These are phyloP conservation scores for Prunella fulvescens DNA, from an alignment of 2,113 vertebrate species.

Conservation along the genomic window DNA sequence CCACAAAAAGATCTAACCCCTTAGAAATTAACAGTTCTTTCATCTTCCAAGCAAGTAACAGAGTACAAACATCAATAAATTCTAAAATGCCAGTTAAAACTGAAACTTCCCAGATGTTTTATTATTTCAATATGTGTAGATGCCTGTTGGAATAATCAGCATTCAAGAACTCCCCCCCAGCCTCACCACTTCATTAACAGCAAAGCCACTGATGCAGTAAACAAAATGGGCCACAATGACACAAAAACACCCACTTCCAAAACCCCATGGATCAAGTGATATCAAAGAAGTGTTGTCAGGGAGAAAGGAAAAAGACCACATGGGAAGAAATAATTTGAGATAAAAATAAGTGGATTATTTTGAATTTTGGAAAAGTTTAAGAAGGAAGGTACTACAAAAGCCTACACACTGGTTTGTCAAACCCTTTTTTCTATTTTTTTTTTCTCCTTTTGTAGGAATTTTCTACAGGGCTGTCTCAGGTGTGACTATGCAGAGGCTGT, in stretches of 20 bases:
- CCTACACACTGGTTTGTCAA: background rate
- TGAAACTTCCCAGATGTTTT: background rate
- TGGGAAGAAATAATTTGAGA: fast-evolving
- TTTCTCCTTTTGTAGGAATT: background rate
- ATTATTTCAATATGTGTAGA: background rate
- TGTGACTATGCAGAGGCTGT: background rate
- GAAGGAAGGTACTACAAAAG: background rate
- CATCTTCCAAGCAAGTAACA: background rate
- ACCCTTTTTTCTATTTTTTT: background rate
- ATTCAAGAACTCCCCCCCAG: background rate
- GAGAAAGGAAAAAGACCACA: background rate
- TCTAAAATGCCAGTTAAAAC: background rate
- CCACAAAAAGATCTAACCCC: background rate
- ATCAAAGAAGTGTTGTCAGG: background rate
- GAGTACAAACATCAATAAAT: background rate
- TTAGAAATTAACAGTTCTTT: background rate
- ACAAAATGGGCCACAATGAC: background rate
- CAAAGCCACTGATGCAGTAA: background rate
- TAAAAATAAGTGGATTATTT: background rate
- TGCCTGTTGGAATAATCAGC: background rate
- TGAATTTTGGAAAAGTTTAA: background rate
- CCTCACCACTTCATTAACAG: background rate
- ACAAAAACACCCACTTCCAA: background rate
- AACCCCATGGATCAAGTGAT: background rate
- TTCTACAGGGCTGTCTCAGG: background rate